phyloP scores from a whole-genome alignment of 2,113 vertebrate genomes.

The Notarius lentiginosus region DNA sequence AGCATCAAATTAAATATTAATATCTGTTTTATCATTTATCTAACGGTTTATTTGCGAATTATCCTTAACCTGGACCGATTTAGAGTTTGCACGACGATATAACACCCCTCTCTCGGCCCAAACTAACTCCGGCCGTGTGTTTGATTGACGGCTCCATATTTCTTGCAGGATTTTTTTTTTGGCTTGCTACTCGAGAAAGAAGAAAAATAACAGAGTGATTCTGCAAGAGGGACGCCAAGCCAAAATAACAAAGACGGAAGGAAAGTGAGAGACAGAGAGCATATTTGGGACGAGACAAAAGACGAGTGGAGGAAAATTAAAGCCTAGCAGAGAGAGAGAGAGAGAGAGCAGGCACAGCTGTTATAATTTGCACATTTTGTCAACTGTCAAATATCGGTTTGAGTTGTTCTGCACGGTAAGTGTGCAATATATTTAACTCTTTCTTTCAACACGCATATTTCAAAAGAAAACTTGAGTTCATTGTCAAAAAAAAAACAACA shows the following conservation, averaged over 20 bases:
- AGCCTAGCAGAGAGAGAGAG: conserved; percentile 38
- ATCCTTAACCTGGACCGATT: neutral
- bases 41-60: neutral
- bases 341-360: neutral
- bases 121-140: conserved; percentile 35
- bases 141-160: conserved; percentile 72
- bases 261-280: conserved; percentile 50
- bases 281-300: conserved; percentile 41
- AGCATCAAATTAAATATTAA: neutral
- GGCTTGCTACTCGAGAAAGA: conserved; percentile 54
- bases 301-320: conserved; percentile 32
- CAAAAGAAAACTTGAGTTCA: too few species aligned
- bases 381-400: neutral
- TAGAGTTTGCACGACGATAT: neutral
- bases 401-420: conserved; percentile 7
- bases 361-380: conserved; percentile 21
- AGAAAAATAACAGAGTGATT: conserved; percentile 46
- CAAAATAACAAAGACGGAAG: conserved; percentile 51
- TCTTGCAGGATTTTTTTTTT: conserved; percentile 58
- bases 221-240: conserved; percentile 28
- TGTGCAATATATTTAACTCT: neutral
- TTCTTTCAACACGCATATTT: too few species aligned
- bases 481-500: neutral
- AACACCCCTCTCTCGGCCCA: conserved; percentile 12
- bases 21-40: neutral